Base-by-base conservation (phyloP, 1,140 invertebrate genomes). In the Brachionus asplanchnoidis region DNA sequence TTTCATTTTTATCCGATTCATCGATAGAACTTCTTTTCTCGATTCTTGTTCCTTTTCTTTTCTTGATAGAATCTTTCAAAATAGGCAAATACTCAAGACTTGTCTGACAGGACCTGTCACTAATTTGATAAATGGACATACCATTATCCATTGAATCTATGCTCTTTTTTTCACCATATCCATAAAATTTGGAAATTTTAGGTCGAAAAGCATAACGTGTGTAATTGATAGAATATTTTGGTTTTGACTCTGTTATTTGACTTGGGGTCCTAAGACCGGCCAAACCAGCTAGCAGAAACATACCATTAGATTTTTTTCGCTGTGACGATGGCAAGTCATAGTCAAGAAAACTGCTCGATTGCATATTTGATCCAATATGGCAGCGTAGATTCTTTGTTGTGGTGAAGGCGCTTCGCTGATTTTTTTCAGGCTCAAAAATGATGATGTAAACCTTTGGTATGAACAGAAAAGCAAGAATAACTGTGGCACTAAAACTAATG, bases 401-500 rank as follows among this genome's bases (percentile, higher is more conserved):
- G 0, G 93, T 94, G 0, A 95, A 95, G 79, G 93, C 91, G 3
- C 93, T 92, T 56, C 94, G 89, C 86, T 93, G 94, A 89, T 95
- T 95, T 86, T 93, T 92, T 88, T 94, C 93, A 0, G 94, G 94
- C 83, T 92, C 91, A 82, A 93, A 91, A 8, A 94, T 87, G 79
- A 94, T 94, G 85, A 95, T 94, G 88, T 94, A 95, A 1, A 94
- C 87, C 90, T 95, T 94, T 1, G 94, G 94, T 84, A 93, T 90
- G 88, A 95, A 95, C 23, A 95, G 91, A 80, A 95, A 92, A 20
- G 93, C 90, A 70, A 94, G 91, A n/a, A 93, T 93, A 0, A 94
- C 93, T 73, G 92, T 92, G 2, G 94, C 94, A 87, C 93, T 94
- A 42, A 94, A 90, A 42, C 88, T 86, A 91, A 93, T 92, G 87